Percentiles rank a stretch among this genome's conserved stretches.
phyloP scores from a whole-genome alignment of 2,888 invertebrate species.

The Nebria brevicollis region DNA sequence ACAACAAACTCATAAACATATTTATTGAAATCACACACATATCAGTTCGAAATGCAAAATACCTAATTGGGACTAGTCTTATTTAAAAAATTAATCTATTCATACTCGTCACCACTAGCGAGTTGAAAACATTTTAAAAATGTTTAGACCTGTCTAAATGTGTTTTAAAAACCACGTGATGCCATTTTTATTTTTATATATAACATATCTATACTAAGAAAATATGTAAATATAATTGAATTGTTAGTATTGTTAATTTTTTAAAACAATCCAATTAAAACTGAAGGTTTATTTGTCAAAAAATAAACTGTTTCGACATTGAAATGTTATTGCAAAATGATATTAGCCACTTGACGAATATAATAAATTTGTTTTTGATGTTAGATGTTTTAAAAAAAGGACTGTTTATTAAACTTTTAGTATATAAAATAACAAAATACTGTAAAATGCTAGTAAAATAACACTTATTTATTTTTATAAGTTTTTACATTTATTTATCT shows the following conservation, averaged over 20 bases:
- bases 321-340: neutral
- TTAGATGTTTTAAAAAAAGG: neutral
- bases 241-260: conserved; percentile 1
- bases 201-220: neutral
- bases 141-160: neutral
- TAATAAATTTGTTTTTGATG: neutral
- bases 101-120: neutral
- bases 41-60: too few species aligned
- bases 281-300: neutral
- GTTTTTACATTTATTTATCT: neutral
- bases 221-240: neutral
- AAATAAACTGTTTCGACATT: neutral
- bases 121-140: neutral
- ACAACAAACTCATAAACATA: too few species aligned
- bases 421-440: neutral
- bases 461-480: conserved; percentile 1
- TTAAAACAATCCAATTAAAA: neutral
- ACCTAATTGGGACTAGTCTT: too few species aligned
- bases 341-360: neutral
- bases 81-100: neutral
- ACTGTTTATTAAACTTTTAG: neutral
- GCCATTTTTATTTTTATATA: neutral
- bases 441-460: neutral
- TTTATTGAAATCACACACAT: too few species aligned
- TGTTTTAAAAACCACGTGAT: neutral